Evolutionary conservation across 2,113 vertebrate species (phyloP).

Genomic region (Elephas maximus): DNA sequence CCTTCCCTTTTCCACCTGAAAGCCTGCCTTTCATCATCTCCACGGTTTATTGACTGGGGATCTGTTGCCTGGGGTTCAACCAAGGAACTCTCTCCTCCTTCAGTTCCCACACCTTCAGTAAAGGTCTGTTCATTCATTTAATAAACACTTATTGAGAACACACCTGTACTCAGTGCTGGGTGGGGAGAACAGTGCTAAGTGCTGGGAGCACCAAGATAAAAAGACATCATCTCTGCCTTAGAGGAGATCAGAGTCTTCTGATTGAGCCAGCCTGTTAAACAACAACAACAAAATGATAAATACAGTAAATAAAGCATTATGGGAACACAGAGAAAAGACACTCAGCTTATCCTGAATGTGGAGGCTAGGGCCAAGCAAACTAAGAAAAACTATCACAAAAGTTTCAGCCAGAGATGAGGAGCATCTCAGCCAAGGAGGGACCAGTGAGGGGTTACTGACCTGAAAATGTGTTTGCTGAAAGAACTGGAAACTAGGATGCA

Average conservation of each 20-base stretch:
- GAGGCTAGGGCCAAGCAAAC: no score
- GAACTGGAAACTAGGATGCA: no score
- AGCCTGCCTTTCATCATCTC: neutral
- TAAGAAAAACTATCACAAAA: neutral
- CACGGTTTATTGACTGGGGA: neutral
- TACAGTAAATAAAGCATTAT: neutral
- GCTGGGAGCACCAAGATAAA: neutral
- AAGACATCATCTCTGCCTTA: neutral
- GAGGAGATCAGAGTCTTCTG: neutral
- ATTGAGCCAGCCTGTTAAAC: neutral
- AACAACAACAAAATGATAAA: neutral
- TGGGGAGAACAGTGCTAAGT: neutral
- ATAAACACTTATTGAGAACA: neutral
- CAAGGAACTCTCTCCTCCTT: neutral
- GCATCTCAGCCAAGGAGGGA: no score
- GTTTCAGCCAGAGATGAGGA: neutral
- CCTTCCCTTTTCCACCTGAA: neutral
- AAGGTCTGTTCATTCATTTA: neutral
- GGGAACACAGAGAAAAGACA: neutral
- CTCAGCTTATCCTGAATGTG: neutral
- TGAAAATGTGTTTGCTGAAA: no score
- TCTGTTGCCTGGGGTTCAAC: neutral
- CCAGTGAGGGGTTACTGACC: no score
- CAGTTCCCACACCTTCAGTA: neutral
- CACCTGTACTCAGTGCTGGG: neutral